These are phyloP conservation scores for Phengaris arion DNA, from an alignment of 2,888 invertebrate species.

Conservation along the genomic window DNA sequence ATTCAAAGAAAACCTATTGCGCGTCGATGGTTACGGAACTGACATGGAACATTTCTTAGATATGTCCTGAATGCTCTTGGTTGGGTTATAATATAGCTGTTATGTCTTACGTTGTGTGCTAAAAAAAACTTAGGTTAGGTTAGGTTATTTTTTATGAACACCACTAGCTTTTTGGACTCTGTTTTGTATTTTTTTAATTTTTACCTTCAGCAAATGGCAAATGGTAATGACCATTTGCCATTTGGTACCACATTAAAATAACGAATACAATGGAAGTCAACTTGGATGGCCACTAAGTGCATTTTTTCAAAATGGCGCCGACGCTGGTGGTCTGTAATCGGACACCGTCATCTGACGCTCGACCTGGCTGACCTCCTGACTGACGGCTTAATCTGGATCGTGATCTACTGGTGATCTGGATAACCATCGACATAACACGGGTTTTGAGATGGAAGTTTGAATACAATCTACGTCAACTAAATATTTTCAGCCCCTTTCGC, in stretches of 20 bases:
- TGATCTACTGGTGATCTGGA: neutral
- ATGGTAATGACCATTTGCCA: too few species aligned
- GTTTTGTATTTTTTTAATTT: too few species aligned
- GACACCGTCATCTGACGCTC: neutral
- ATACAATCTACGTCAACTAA: neutral
- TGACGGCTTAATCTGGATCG: neutral
- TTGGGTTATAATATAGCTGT: too few species aligned
- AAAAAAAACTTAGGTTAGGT: too few species aligned
- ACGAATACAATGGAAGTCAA: neutral
- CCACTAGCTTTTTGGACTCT: too few species aligned
- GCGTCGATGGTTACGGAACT: too few species aligned
- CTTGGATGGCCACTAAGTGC: neutral
- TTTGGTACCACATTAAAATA: too few species aligned
- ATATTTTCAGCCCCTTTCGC: neutral
- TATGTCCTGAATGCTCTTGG: too few species aligned
- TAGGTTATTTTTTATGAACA: too few species aligned
- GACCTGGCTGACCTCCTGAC: conserved; percentile 9
- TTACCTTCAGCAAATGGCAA: neutral
- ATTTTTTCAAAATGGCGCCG: neutral
- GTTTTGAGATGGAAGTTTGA: neutral
- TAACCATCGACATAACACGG: neutral
- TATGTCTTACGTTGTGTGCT: too few species aligned
- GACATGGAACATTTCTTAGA: too few species aligned
- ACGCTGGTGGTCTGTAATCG: conserved; percentile 12
- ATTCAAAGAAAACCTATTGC: too few species aligned